Base-by-base conservation (phyloP, 2,888 invertebrate species). In the Operophtera brumata region DNA sequence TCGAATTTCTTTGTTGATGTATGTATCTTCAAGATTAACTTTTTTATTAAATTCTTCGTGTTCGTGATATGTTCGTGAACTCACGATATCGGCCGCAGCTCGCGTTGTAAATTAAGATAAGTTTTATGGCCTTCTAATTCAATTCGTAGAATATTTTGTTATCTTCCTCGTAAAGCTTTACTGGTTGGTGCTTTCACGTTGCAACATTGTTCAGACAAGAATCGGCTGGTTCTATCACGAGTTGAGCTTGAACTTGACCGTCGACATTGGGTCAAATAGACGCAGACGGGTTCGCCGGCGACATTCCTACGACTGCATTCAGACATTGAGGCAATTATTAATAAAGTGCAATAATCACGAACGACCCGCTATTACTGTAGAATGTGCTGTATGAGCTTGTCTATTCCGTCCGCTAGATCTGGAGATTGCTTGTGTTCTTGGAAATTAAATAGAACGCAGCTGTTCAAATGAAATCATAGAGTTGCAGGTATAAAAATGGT, bases 101-200 rank as follows among this genome's bases (percentile, higher is more conserved):
- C 73, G 71, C 70, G 73, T 75, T 77, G 78, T 73, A 73, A 82
- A 85, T 83, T 80, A 81, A 84, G 82, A 86, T 87, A 84, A 73
- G 61, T 82, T 86, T 85, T 86, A 86, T 81, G 77, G 67, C 67
- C 69, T 77, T 80, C 73, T 79, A 78, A 80, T 80, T 80, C 77
- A 75, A 84, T 81, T 82, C 67, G 70, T 77, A 63, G 71, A 72
- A 70, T 57, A 64, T 72, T 73, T 69, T 68, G 69, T 82, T 82
- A 82, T 81, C 81, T 66, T 65, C 69, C 72, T 75, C 69, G 73
- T 77, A 77, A 72, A 66, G 59, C 69, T 72, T 74, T 73, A 72
- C 63, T 52, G 43, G 76, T 71, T 69, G 70, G 50, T 59, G 69
- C 74, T 79, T 76, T 82, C 77, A 71, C 73, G 70, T 77, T 79